Percentiles rank a stretch among this genome's conserved stretches.
phyloP scores from a whole-genome alignment of 2,888 invertebrate genomes.

The Hoplodrina blanda region DNA sequence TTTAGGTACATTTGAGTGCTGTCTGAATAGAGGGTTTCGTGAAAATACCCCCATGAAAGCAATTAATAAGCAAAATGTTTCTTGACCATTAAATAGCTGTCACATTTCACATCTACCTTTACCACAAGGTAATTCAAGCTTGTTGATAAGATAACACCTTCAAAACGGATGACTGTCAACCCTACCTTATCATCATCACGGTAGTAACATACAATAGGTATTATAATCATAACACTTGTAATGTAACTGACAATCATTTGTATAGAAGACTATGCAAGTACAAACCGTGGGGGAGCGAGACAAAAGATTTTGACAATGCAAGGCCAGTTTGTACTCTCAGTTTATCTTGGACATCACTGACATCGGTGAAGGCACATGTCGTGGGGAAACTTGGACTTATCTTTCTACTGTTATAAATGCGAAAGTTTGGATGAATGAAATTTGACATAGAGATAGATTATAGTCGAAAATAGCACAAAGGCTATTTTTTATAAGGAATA shows the following conservation, averaged over 20 bases:
- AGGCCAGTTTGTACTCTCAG: background rate
- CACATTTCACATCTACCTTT: constrained; percentile 11
- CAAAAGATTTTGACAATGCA: constrained; percentile 26
- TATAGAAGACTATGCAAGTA: constrained; percentile 14
- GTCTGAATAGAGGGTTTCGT: background rate
- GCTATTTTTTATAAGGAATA: no score
- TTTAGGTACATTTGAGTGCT: background rate
- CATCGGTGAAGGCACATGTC: no score
- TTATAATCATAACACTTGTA: constrained; percentile 43
- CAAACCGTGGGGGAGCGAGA: constrained; percentile 19
- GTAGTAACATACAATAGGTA: constrained; percentile 55
- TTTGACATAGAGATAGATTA: no score
- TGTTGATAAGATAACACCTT: constrained; percentile 41
- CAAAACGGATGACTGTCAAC: constrained; percentile 36
- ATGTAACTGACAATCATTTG: constrained; percentile 39
- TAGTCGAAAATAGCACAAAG: no score
- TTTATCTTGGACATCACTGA: no score
- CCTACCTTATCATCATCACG: constrained; percentile 48
- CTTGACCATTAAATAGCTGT: constrained; percentile 5
- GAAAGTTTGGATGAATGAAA: no score
- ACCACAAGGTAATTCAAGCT: constrained; percentile 12
- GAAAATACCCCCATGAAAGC: background rate
- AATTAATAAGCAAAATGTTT: background rate
- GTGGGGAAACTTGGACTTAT: no score
- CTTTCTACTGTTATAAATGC: no score